Evolutionary conservation across 2,797 vertebrate species (phyloP), one percentile per base, ranked within the genome.

Genomic region (Coccyzus lansbergi): DNA sequence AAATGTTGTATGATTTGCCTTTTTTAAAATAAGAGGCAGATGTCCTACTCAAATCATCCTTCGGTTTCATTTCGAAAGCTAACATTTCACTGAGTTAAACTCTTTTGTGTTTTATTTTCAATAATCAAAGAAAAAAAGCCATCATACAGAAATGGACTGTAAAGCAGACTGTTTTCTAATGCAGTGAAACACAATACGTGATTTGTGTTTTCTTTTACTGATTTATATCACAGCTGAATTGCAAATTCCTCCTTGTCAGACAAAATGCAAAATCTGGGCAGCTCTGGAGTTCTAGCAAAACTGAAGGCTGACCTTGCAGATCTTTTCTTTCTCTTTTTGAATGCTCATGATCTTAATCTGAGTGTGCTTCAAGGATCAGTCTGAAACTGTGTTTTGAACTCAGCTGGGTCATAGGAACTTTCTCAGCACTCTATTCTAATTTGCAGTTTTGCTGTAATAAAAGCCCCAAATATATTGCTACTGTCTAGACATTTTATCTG

Each of bases 401-500:
- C 96, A 89, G 96, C 87, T 96, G 97, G 97, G 98, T 98, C 97
- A 97, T 29, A 97, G 85, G 95, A 97, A 98, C 97, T 98, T 98
- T 98, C 96, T 98, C 94, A 95, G 94, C 92, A 96, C 96, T 98
- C 97, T 87, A 97, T 98, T 98, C 96, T 98, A 98, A 98, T 98
- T 98, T 98, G 97, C 97, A 98, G 97, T 98, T 98, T 98, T 97
- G 92, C 97, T 98, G 96, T 98, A 98, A 98, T 98, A 98, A 98
- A 98, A 98, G 94, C 90, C 94, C 95, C 97, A 98, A 98, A 98
- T 98, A 98, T 98, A 98, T 98, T 98, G 98, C 98, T 97, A 97
- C 98, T 98, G 98, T 98, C 98, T 98, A 98, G 98, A 98, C 98
- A 71, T 98, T 98, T 98, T 98, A 98, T 98, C 97, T 97, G 97